Base-by-base conservation (phyloP, 35 echinoderm and acorn worm genomes). In the Chiridota heheva region DNA sequence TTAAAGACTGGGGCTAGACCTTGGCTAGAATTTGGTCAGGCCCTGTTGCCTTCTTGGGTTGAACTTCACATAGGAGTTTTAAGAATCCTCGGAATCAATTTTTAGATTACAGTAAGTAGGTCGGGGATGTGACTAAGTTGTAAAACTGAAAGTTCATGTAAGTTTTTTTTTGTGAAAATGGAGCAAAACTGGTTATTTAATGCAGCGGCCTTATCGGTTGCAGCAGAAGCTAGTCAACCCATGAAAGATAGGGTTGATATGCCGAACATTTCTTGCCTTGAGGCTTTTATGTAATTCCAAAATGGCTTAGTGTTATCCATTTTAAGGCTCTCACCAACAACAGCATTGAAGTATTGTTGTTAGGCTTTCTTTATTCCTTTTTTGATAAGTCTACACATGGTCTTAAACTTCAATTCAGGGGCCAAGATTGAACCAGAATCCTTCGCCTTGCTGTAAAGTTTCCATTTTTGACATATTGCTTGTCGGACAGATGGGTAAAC, bases 31-130 rank as follows among this genome's bases (percentile, higher is more conserved):
- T 61, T 16, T 40, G 20, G 66, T 89, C 78, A 18, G 86, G 86
- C 38, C 86, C 77, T 26, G 69, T 8, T 42, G 86, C 77, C 39
- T 89, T 89, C 24, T 81, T 33, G 30, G 57, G 27, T 1, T 60
- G 67, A 0, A 89, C 40, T 28, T 82, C 64, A 60, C 65, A 82
- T 13, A 87, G 73, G 4, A 80, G 7, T 79, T 87, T 80, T 47
- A 20, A 10, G 15, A 87, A 35, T 42, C 73, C 84, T 7, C 46
- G 7, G 7, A 44, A 40, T 16, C 18, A 79, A 5, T 51, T 42
- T 2, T 13, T 36, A 15, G 69, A 45, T 29, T 31, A 43, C 36
- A 3, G 58, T 36, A 70, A 80, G 30, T 56, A 66, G 66, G 42
- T 44, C 36, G 8, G 29, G 28, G 40, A 25, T 71, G 15, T 49